These are phyloP conservation scores for Neosalanx taihuensis DNA, from an alignment of 2,797 vertebrate genomes.

Conservation along the genomic window DNA sequence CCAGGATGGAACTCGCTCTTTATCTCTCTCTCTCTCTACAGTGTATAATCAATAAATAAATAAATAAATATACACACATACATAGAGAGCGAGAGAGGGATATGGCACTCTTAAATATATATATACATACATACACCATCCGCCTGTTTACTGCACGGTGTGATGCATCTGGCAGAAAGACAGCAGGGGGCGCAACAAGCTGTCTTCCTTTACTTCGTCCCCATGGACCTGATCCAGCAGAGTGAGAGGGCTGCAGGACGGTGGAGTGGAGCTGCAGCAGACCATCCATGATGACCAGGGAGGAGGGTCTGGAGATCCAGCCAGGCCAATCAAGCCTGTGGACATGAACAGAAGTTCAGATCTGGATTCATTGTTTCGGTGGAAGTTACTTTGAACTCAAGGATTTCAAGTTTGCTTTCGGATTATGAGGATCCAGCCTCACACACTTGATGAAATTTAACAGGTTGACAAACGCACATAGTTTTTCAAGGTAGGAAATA, in stretches of 20 bases:
- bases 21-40: slow-evolving; percentile 4
- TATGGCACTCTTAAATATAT: not conserved
- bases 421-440: slow-evolving; percentile 30
- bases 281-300: slow-evolving; percentile 23
- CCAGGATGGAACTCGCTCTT: not conserved
- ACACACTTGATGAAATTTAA: not conserved
- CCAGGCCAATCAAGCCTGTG: not conserved
- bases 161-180: not conserved
- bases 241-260: slow-evolving; percentile 7
- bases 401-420: not conserved
- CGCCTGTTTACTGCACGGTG: not conserved
- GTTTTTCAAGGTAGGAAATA: slow-evolving; percentile 6
- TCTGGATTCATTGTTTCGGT: slow-evolving; percentile 33
- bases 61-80: not conserved
- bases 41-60: not conserved
- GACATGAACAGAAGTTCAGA: slow-evolving; percentile 17
- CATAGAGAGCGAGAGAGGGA: not conserved
- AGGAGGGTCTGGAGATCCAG: slow-evolving; percentile 2
- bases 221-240: slow-evolving; percentile 8
- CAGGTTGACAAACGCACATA: not conserved
- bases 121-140: not conserved
- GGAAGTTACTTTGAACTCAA: slow-evolving; percentile 31
- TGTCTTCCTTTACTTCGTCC: slow-evolving; percentile 18
- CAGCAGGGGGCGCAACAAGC: slow-evolving; percentile 53
- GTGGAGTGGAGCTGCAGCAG: slow-evolving; percentile 10